Percentiles rank a stretch among this genome's conserved stretches.
phyloP scores from a whole-genome alignment of 2,888 invertebrate genomes.

The Tetanocera ferruginea region DNA sequence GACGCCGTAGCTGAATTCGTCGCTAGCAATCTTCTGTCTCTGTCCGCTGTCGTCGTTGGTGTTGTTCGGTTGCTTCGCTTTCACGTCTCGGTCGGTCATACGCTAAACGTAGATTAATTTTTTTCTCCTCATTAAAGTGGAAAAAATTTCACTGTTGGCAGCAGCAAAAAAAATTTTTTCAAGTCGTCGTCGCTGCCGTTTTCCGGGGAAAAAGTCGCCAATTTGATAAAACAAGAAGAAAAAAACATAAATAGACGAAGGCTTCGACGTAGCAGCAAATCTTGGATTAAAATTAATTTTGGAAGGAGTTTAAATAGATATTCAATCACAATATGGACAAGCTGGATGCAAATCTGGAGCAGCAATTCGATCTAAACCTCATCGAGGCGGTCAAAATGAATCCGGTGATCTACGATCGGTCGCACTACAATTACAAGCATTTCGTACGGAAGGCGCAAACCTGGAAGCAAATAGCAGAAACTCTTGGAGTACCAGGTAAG shows the following conservation, averaged over 20 bases:
- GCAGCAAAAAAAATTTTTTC: conserved; percentile 56
- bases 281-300: conserved; percentile 20
- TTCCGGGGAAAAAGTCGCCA: conserved; percentile 37
- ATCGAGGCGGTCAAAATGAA: conserved; percentile 66
- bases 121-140: conserved; percentile 39
- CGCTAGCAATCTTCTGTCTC: conserved; percentile 36
- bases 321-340: conserved; percentile 45
- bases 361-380: conserved; percentile 65
- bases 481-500: conserved; percentile 66
- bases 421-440: conserved; percentile 65
- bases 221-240: conserved; percentile 19
- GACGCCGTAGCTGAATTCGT: conserved; percentile 30
- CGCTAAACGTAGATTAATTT: conserved; percentile 19
- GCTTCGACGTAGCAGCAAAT: conserved; percentile 37
- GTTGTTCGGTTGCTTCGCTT: conserved; percentile 42
- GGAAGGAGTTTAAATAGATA: neutral
- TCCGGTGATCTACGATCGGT: conserved; percentile 66
- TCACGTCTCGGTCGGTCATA: conserved; percentile 41
- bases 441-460: conserved; percentile 66
- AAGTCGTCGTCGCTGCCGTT: conserved; percentile 40
- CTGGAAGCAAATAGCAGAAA: conserved; percentile 65
- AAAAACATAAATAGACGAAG: conserved; percentile 25
- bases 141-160: conserved; percentile 60
- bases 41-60: conserved; percentile 46
- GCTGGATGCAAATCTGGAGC: conserved; percentile 65